A percentile compares a stretch with the other conserved stretches of the same genome.
These are phyloP conservation scores for Taenioides sp. DNA, from an alignment of 2,797 vertebrate genomes.

Conservation along the genomic window DNA sequence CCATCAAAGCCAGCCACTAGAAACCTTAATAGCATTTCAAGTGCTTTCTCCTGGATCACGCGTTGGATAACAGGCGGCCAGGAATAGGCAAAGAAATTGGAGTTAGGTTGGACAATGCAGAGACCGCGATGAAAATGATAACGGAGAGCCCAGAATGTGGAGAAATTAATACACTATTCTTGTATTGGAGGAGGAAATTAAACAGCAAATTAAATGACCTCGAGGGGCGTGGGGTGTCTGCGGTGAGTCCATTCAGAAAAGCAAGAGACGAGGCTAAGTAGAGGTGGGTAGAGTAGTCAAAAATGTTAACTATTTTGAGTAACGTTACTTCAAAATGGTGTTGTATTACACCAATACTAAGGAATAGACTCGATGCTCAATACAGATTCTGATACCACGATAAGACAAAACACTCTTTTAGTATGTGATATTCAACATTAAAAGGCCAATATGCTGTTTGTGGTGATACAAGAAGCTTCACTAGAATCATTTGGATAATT, in stretches of 20 bases:
- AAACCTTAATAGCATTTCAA: conserved; percentile 76
- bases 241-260: conserved; percentile 36
- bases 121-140: not conserved
- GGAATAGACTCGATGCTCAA: no score
- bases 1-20: conserved; percentile 67
- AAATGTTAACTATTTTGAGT: no score
- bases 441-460: no score
- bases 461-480: no score
- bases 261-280: conserved; percentile 37
- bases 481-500: no score
- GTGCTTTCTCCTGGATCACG: conserved; percentile 72
- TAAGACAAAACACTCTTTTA: no score
- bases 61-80: conserved; percentile 53
- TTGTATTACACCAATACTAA: no score
- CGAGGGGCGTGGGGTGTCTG: conserved; percentile 30
- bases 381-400: no score
- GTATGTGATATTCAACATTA: no score
- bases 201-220: conserved; percentile 56
- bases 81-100: conserved; percentile 16
- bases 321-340: no score
- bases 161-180: conserved; percentile 38
- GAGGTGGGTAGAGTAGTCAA: no score
- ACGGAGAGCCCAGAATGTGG: conserved; percentile 17
- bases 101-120: conserved; percentile 11
- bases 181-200: conserved; percentile 49